phyloP scores from a whole-genome alignment of 2,888 invertebrate species.

The Pyrrhosoma nymphula region DNA sequence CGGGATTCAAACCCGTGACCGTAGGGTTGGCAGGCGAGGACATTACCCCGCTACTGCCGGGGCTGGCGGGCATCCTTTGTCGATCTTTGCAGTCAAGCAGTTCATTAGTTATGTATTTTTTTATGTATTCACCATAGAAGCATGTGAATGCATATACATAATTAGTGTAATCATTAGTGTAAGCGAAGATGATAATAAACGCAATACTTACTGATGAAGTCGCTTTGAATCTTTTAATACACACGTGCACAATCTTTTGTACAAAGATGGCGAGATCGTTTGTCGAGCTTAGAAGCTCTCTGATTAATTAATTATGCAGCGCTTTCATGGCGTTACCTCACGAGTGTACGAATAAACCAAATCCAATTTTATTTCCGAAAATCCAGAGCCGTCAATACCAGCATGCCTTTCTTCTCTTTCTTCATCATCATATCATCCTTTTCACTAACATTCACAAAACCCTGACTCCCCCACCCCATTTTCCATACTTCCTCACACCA shows the following conservation, averaged over 20 bases:
- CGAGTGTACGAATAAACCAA: not conserved
- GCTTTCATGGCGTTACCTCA: not conserved
- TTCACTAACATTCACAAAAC: not conserved
- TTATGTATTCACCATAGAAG: too few relatives aligned
- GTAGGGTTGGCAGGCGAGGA: too few relatives aligned
- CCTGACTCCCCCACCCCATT: not conserved
- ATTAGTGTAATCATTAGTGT: too few relatives aligned
- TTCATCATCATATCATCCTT: not conserved
- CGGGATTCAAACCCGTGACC: too few relatives aligned
- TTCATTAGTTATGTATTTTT: too few relatives aligned
- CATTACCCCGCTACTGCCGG: too few relatives aligned
- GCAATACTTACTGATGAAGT: too few relatives aligned
- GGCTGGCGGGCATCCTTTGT: too few relatives aligned
- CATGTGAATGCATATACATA: too few relatives aligned
- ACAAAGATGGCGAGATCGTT: not conserved
- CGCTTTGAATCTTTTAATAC: too few relatives aligned
- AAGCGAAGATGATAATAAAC: too few relatives aligned
- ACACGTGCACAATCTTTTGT: not conserved
- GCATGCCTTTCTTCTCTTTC: not conserved
- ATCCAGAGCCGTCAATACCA: not conserved
- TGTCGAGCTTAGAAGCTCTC: not conserved
- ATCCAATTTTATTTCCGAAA: not conserved
- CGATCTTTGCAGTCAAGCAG: too few relatives aligned
- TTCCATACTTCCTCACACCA: not conserved
- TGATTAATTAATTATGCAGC: not conserved